Evolutionary conservation across 2,113 vertebrate genomes (phyloP), one percentile per base, ranked within the genome.

Genomic region (Salvator merianae): DNA sequence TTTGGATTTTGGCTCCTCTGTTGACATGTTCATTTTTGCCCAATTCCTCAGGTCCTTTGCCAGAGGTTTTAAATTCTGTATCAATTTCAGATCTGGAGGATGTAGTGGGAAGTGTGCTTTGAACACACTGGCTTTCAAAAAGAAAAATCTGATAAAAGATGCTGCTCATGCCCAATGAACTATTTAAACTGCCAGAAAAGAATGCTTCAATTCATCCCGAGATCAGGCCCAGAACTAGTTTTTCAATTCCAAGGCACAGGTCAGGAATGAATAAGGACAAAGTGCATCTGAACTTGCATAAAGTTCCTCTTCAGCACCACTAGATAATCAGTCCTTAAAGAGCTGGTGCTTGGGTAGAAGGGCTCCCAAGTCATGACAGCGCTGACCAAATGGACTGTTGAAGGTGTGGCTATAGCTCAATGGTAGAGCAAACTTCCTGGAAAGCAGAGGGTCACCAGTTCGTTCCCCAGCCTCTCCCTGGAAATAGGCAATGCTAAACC

Each of bases 11-110:
- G 76, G 62, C 76, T 30, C 79, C 7, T 77, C 16, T 8, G 5
- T 43, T 62, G 79, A 74, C 72, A 81, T 53, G 36, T 55, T 69
- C 65, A 30, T 68, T 77, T 86, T 81, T 77, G 72, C 50, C 72
- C 34, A 30, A 14, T 47, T 81, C 79, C 50, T 81, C 72, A 8
- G 50, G 73, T 81, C 65, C 18, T 34, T 76, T 26, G 50, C 63
- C 28, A 28, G 47, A 24, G 26, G 72, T 38, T 68, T 77, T 40
- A 22, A 47, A 69, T 59, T 62, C 50, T 24, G 36, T 36, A 32
- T 36, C 28, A 5, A 20, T 81, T 81, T 68, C 79, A 85, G n/a
- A 65, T 63, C 20, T 12, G 14, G 53, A 13, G 28, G 78, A 4
- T 32, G 24, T n/a, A 10, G 18, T n/a, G 28, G 38, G 5, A 50